Percentiles rank a stretch among this genome's conserved stretches.
Conservation (phyloP, 2,888 invertebrate genomes). For the Eupithecia vulgata region DNA sequence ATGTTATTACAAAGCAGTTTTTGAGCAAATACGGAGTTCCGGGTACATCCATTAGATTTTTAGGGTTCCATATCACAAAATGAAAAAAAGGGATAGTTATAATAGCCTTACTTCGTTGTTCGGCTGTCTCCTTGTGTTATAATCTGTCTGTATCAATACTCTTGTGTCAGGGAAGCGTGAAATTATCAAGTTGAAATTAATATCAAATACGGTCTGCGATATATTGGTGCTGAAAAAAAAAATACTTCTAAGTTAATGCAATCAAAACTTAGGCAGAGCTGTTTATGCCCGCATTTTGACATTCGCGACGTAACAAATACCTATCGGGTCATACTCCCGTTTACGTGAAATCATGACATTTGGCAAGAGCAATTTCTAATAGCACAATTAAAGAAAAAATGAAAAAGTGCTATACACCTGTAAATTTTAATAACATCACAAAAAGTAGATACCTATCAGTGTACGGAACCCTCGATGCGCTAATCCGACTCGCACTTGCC, state of each 20-base stretch:
- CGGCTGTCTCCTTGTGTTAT: background rate
- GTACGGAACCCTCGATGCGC: background rate
- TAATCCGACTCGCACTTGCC: background rate
- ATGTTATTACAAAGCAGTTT: slow-evolving; percentile 35
- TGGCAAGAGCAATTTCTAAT: background rate
- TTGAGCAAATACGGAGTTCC: slow-evolving; percentile 33
- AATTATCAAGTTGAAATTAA: background rate
- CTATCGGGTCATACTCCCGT: background rate
- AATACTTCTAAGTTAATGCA: background rate
- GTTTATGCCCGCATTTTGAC: background rate
- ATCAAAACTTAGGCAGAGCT: background rate
- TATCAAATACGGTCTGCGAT: background rate
- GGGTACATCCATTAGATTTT: slow-evolving; percentile 28
- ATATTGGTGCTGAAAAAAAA: background rate
- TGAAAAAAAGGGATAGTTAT: background rate
- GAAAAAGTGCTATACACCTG: background rate
- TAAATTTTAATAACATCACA: background rate
- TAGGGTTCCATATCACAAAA: background rate
- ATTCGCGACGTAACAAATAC: background rate
- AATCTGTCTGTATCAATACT: background rate
- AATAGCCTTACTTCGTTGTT: background rate
- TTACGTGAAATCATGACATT: background rate
- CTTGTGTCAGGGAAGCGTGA: background rate
- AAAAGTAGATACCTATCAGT: background rate
- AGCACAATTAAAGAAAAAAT: background rate